A percentile compares a stretch with the other conserved stretches of the same genome.
These are phyloP conservation scores for Pluvianellus socialis DNA, from an alignment of 2,113 vertebrate species.

Conservation along the genomic window DNA sequence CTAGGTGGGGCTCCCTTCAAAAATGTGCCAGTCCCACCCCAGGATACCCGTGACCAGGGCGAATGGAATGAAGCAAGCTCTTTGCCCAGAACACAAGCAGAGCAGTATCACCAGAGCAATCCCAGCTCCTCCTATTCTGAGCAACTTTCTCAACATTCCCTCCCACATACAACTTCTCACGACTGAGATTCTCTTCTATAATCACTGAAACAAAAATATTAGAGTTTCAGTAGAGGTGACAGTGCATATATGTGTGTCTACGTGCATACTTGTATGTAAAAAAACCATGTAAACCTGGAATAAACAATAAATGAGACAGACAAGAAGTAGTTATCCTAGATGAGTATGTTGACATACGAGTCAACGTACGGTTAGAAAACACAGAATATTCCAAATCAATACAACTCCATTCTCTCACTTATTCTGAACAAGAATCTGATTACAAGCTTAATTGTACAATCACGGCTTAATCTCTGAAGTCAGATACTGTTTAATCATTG, in stretches of 20 bases:
- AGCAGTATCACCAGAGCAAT: background rate
- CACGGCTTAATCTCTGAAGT: slow-evolving; percentile 60
- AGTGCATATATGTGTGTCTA: background rate
- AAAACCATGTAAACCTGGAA: background rate
- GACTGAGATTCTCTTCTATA: background rate
- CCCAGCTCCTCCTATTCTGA: background rate
- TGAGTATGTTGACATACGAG: slow-evolving; percentile 26
- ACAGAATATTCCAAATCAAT: slow-evolving; percentile 37
- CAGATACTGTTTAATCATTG: slow-evolving; percentile 68
- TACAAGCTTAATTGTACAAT: slow-evolving; percentile 69
- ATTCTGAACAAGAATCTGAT: slow-evolving; percentile 52
- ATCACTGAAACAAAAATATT: background rate
- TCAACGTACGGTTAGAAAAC: slow-evolving; percentile 41
- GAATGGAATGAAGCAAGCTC: background rate
- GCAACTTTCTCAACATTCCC: background rate
- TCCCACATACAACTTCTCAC: background rate
- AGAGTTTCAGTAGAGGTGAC: background rate
- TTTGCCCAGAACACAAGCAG: background rate
- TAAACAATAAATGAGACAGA: background rate
- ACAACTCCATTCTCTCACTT: slow-evolving; percentile 31
- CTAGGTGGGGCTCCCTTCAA: background rate
- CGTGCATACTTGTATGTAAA: background rate
- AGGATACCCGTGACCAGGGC: background rate
- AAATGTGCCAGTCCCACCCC: background rate
- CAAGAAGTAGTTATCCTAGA: background rate